Percentiles rank a stretch among this genome's conserved stretches.
phyloP scores from a whole-genome alignment of 2,797 vertebrate species.

The Antrozous pallidus region DNA sequence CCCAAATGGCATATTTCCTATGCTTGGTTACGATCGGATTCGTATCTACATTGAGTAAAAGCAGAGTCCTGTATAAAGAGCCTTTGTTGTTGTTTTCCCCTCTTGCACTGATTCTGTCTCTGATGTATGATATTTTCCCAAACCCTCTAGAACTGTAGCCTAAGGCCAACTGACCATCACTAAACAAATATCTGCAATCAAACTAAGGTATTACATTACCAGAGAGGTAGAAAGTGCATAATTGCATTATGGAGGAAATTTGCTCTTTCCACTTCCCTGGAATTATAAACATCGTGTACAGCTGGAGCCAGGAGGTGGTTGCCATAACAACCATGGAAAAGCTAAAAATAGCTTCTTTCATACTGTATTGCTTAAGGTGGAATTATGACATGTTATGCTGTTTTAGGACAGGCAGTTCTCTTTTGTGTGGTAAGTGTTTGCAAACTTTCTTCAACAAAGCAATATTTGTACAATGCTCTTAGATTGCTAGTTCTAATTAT shows the following conservation, averaged over 20 bases:
- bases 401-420: constrained; percentile 65
- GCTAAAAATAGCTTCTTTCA: constrained; percentile 83
- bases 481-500: constrained; percentile 63
- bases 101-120: constrained; percentile 34
- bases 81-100: constrained; percentile 22
- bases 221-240: constrained; percentile 80
- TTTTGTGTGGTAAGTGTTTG: constrained; percentile 71
- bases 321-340: constrained; percentile 82
- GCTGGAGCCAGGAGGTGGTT: constrained; percentile 82
- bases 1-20: background rate
- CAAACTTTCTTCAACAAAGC: constrained; percentile 64
- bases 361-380: constrained; percentile 81
- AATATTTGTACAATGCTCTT: constrained; percentile 51
- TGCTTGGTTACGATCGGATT: background rate
- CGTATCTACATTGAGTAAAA: background rate
- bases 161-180: constrained; percentile 62
- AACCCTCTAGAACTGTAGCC: constrained; percentile 36
- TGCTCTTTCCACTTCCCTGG: constrained; percentile 80
- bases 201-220: constrained; percentile 77
- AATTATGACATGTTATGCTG: constrained; percentile 79
- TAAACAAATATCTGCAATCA: constrained; percentile 72
- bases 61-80: constrained; percentile 29
- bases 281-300: constrained; percentile 80
- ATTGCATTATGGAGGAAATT: constrained; percentile 81
- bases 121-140: constrained; percentile 56